Conservation (phyloP, 2,797 vertebrate species). For the Sebastes itinus region DNA sequence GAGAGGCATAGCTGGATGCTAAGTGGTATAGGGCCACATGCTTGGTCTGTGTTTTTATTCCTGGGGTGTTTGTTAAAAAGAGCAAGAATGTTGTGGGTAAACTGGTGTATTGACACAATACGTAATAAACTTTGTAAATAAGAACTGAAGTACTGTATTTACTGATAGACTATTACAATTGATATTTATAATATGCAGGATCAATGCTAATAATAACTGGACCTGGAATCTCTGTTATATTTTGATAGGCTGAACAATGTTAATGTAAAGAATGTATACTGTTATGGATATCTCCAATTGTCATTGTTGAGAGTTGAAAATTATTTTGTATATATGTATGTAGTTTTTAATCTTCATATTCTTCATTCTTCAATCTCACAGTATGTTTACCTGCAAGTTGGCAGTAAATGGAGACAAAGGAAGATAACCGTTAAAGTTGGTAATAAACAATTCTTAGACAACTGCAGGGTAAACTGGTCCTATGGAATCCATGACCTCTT, state of each 20-base stretch:
- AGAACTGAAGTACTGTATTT: neutral
- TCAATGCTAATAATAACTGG: neutral
- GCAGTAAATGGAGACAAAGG: neutral
- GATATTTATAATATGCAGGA: neutral
- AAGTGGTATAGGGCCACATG: constrained; percentile 65
- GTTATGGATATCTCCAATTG: neutral
- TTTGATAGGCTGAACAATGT: neutral
- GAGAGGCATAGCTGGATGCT: constrained; percentile 80
- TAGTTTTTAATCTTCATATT: neutral
- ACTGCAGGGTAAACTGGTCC: neutral
- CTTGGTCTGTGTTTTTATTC: neutral
- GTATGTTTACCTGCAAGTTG: neutral
- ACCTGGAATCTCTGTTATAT: neutral
- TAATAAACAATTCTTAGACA: neutral
- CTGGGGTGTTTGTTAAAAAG: neutral
- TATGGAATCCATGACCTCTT: neutral
- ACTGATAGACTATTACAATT: neutral
- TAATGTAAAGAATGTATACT: neutral
- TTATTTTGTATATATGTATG: neutral
- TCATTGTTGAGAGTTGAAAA: neutral
- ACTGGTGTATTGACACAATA: neutral
- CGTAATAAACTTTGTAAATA: neutral
- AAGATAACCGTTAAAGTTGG: neutral
- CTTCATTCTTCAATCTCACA: neutral
- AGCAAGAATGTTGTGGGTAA: neutral